A percentile compares a stretch with the other conserved stretches of the same genome.
Evolutionary conservation across 2,113 vertebrate genomes (phyloP).

Genomic region (Trinectes maculatus): DNA sequence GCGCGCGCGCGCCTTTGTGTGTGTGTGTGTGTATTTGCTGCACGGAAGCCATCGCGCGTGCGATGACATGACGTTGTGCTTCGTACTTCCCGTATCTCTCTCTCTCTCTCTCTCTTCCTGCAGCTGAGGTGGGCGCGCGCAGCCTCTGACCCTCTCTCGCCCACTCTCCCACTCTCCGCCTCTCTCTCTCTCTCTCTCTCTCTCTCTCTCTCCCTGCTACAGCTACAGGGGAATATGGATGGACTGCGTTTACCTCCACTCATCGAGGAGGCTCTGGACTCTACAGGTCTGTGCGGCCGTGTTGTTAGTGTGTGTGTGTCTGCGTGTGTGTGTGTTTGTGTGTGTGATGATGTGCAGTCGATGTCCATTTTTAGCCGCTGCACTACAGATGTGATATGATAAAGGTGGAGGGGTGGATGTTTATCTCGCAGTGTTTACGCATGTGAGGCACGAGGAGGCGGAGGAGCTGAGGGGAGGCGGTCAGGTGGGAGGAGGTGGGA

Average conservation of each 20-base stretch:
- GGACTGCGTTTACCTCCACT: constrained; percentile 82
- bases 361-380: constrained; percentile 49
- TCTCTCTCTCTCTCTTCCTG: constrained; percentile 31
- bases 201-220: constrained; percentile 53
- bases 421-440: constrained; percentile 38
- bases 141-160: constrained; percentile 77
- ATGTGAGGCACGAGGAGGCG: constrained; percentile 24
- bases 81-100: constrained; percentile 42
- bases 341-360: constrained; percentile 9
- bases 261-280: constrained; percentile 81
- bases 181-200: constrained; percentile 62
- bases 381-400: constrained; percentile 42
- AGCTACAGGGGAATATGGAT: constrained; percentile 76
- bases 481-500: constrained; percentile 51
- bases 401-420: constrained; percentile 16
- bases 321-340: constrained; percentile 13
- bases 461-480: constrained; percentile 35
- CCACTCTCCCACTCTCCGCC: constrained; percentile 53
- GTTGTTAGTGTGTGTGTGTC: constrained; percentile 17
- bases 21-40: constrained; percentile 3
- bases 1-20: no score
- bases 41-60: background rate
- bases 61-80: constrained; percentile 43
- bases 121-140: constrained; percentile 75
- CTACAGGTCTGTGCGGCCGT: constrained; percentile 77